These are phyloP conservation scores for Cotesia vestalis DNA, from an alignment of 1,140 invertebrate genomes.

Conservation along the genomic window DNA sequence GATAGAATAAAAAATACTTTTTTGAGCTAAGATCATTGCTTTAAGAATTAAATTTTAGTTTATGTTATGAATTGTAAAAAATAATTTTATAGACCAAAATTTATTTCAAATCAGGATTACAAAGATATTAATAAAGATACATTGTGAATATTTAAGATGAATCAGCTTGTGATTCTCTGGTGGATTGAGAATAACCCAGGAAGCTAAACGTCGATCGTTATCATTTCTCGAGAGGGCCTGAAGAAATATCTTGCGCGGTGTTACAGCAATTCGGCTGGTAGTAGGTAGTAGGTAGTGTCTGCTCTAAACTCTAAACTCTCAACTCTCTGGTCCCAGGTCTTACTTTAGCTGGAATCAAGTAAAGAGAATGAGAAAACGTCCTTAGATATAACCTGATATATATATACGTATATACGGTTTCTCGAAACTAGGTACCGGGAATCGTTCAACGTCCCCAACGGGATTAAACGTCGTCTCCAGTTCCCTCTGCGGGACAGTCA, in stretches of 20 bases:
- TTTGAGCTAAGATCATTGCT: no score
- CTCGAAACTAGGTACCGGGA: conserved; percentile 29
- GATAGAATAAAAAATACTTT: no score
- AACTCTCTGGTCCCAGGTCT: no score
- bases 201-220: conserved; percentile 37
- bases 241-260: conserved; percentile 30
- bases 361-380: conserved; percentile 5
- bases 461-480: conserved; percentile 34
- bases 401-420: not conserved
- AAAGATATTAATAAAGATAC: conserved; percentile 20
- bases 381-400: not conserved
- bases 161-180: conserved; percentile 8
- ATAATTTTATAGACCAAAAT: no score
- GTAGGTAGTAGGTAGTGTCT: not conserved
- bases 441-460: conserved; percentile 29
- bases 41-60: no score
- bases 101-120: conserved; percentile 1
- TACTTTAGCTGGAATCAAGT: not conserved
- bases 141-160: not conserved
- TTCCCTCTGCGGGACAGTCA: conserved; percentile 26
- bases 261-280: conserved; percentile 6
- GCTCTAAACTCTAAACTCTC: no score
- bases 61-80: no score
- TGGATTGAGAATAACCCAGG: conserved; percentile 4
- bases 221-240: conserved; percentile 24